Evolutionary conservation across 2,113 vertebrate species (phyloP), one percentile per base, ranked within the genome.

Genomic region (Apeltes quadracus): DNA sequence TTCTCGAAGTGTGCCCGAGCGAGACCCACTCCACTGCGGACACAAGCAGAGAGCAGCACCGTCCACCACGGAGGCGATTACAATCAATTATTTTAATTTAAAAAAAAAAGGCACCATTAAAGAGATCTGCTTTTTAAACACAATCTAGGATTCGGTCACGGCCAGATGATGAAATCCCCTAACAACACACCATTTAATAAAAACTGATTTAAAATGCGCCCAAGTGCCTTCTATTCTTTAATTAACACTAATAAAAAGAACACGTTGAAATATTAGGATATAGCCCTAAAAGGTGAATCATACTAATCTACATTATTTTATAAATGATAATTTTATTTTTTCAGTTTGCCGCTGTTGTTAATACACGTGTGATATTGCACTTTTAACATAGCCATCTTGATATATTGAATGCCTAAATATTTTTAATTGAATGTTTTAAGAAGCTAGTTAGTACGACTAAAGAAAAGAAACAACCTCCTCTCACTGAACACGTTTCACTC

Each of bases 1-100:
- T 99, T 99, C 95, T 99, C 97, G 90, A 99, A 99, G 94, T 99
- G 97, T 80, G 97, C 97, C 90, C 97, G 95, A 91, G 97, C 97
- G 75, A 99, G 95, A 88, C 96, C 97, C 93, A 99, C 96, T 91
- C 97, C 97, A 91, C 97, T 98, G 95, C 91, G 92, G 95, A 93
- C 92, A 95, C 89, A 91, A 84, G 85, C 85, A 85, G 76, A 90
- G 61, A 51, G 65, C 94, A 70, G 92, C 83, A 82, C 81, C 88
- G 73, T 50, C 69, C 78, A 76, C 77, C 43, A 39, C 56, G 55
- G 39, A 25, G 61, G 62, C 22, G 2, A 41, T 76, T 71, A 63
- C 32, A 67, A 66, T 16, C 16, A 38, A 53, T 55, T 5, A 25
- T 25, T 9, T 53, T n/a, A 73, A 11, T 1, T n/a, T n/a, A n/a